phyloP scores from a whole-genome alignment of 2,888 invertebrate genomes.

The Cetonia aurata region DNA sequence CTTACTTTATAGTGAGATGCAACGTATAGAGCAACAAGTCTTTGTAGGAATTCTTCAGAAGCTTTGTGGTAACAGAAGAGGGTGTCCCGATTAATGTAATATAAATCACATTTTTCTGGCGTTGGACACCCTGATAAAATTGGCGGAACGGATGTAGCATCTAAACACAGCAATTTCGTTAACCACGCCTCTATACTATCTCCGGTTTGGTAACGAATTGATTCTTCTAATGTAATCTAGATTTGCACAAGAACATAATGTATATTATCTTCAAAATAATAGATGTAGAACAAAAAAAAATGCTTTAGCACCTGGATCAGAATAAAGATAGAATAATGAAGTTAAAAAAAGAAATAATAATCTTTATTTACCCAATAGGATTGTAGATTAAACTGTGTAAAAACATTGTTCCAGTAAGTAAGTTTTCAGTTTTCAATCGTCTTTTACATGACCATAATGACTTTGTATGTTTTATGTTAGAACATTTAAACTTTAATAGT shows the following conservation, averaged over 20 bases:
- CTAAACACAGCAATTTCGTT: slow-evolving; percentile 89
- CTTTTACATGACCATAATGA: too few species aligned
- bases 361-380: too few species aligned
- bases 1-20: slow-evolving; percentile 96
- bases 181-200: slow-evolving; percentile 95
- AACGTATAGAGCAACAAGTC: slow-evolving; percentile 93
- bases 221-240: slow-evolving; percentile 88
- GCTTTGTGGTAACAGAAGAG: slow-evolving; percentile 97
- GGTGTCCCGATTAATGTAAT: slow-evolving; percentile 90
- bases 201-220: slow-evolving; percentile 91
- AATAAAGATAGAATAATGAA: too few species aligned
- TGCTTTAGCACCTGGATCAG: too few species aligned
- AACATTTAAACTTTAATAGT: too few species aligned
- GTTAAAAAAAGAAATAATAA: too few species aligned
- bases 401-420: too few species aligned
- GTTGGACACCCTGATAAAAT: slow-evolving; percentile 85
- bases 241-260: slow-evolving; percentile 45
- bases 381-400: too few species aligned
- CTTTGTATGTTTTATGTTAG: too few species aligned
- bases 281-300: too few species aligned
- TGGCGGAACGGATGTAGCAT: slow-evolving; percentile 78
- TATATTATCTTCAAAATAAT: too few species aligned
- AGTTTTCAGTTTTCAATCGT: too few species aligned
- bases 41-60: slow-evolving; percentile 91
- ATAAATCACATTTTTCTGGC: slow-evolving; percentile 90